These are phyloP conservation scores for Acronicta alni DNA, from an alignment of 2,888 invertebrate species.

Conservation along the genomic window DNA sequence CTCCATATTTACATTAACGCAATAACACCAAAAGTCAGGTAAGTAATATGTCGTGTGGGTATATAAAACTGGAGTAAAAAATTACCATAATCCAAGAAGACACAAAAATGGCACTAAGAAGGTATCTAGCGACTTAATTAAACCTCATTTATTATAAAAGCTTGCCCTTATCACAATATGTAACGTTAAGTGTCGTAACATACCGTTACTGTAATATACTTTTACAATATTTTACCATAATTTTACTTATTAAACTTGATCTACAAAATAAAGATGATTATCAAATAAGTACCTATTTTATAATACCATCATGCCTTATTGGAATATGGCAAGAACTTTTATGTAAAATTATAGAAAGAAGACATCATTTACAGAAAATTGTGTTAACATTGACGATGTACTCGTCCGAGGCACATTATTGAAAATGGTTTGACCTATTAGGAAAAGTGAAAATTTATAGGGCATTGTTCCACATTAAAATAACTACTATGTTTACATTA, in stretches of 20 bases:
- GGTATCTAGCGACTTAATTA: constrained; percentile 51
- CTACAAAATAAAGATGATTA: constrained; percentile 50
- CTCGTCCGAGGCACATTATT: constrained; percentile 44
- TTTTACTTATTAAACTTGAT: constrained; percentile 28
- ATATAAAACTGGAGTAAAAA: constrained; percentile 54
- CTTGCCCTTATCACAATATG: constrained; percentile 40
- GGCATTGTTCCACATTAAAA: constrained; percentile 2
- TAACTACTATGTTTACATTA: not conserved
- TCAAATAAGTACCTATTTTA: constrained; percentile 40
- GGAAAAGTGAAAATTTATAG: constrained; percentile 13
- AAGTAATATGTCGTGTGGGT: constrained; percentile 55
- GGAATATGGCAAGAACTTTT: constrained; percentile 54
- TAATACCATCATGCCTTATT: constrained; percentile 57
- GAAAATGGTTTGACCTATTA: constrained; percentile 44
- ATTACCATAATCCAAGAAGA: constrained; percentile 59
- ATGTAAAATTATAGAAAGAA: constrained; percentile 33
- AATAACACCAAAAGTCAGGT: constrained; percentile 61
- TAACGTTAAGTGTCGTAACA: constrained; percentile 30
- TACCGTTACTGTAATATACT: constrained; percentile 24
- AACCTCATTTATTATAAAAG: constrained; percentile 49
- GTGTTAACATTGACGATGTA: constrained; percentile 18
- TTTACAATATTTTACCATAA: constrained; percentile 33
- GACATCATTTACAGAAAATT: constrained; percentile 20
- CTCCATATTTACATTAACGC: constrained; percentile 84
- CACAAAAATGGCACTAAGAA: constrained; percentile 52